Percentiles rank a stretch among this genome's conserved stretches.
phyloP scores from a whole-genome alignment of 2,113 vertebrate species.

The Malurus cyaneus region DNA sequence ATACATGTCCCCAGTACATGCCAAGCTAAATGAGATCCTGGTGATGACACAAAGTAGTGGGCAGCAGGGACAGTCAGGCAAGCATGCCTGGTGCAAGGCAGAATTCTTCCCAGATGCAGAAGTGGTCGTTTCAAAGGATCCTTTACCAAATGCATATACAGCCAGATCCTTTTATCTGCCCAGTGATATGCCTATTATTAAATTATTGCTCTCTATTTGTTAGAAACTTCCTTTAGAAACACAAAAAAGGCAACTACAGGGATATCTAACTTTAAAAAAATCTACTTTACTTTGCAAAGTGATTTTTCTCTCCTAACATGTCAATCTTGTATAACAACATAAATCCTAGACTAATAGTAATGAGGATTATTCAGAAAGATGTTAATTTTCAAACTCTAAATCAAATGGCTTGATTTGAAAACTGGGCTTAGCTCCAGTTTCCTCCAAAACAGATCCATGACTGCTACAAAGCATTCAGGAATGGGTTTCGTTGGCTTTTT shows the following conservation, averaged over 20 bases:
- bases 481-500: background rate
- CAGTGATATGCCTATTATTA: background rate
- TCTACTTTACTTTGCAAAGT: background rate
- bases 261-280: background rate
- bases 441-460: background rate
- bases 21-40: background rate
- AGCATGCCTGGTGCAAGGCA: background rate
- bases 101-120: background rate
- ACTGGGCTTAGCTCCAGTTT: background rate
- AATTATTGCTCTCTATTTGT: background rate
- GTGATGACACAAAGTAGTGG: background rate
- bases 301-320: background rate
- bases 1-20: rapidly evolving
- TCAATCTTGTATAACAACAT: background rate
- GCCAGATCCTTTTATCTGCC: background rate
- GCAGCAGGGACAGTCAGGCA: background rate
- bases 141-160: rapidly evolving
- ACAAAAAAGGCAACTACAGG: background rate
- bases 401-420: background rate
- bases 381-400: background rate
- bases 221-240: background rate
- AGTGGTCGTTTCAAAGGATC: background rate
- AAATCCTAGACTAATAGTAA: rapidly evolving
- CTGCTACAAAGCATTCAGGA: background rate
- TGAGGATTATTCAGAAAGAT: background rate